These are phyloP conservation scores for Prunella himalayana DNA, from an alignment of 2,113 vertebrate genomes.

Conservation along the genomic window DNA sequence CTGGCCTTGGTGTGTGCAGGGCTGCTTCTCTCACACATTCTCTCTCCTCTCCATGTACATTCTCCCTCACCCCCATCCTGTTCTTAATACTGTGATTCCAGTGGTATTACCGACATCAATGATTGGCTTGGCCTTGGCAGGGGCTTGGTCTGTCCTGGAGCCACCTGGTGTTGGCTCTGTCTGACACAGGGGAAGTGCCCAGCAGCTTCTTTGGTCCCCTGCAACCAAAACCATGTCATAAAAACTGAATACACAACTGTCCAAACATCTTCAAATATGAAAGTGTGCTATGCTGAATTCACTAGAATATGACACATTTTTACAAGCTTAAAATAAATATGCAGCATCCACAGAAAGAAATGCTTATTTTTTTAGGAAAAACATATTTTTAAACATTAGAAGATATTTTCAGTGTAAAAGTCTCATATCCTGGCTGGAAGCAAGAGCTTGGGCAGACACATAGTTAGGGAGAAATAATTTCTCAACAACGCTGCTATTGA, in stretches of 20 bases:
- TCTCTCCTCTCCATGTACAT: neutral
- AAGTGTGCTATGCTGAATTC: neutral
- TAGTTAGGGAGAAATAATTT: neutral
- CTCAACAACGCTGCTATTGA: neutral
- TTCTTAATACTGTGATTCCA: neutral
- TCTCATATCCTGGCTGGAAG: neutral
- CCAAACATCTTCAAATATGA: neutral
- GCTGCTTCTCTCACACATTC: neutral
- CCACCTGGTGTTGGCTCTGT: fast-evolving
- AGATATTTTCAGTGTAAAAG: neutral
- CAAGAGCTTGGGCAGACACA: neutral
- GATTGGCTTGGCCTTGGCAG: neutral
- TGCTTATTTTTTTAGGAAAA: neutral
- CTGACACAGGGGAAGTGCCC: neutral
- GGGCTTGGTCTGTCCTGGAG: neutral
- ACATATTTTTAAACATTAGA: neutral
- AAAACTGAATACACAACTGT: neutral
- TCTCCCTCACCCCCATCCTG: fast-evolving
- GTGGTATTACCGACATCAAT: neutral
- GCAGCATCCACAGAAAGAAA: neutral
- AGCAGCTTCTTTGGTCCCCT: neutral
- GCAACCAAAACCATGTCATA: neutral
- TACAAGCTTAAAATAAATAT: neutral
- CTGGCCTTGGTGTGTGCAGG: neutral
- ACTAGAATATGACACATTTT: neutral